Evolutionary conservation across 2,888 invertebrate species (phyloP), one percentile per base, ranked within the genome.

Genomic region (Malthinus flaveolus): DNA sequence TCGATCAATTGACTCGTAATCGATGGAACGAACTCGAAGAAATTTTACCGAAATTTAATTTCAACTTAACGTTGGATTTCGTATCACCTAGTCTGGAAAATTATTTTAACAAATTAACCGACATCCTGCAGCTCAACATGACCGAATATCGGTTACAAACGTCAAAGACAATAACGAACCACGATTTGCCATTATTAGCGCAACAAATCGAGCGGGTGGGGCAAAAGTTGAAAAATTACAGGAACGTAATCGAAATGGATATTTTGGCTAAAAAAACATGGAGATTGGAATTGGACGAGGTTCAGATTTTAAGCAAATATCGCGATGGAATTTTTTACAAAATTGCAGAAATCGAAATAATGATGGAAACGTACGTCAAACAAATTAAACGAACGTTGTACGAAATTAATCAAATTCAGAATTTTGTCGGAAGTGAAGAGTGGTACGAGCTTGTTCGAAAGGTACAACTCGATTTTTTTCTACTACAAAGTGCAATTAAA

Each of bases 321-420:
- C 83, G 88, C 74, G 87, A 90, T 52, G 86, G 87, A 62, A 82
- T 92, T 56, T 84, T 91, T 4, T 92, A 88, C 76, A 89, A 88
- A 73, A 77, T 92, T 67, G 90, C 91, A 0, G 87, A 88, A 32
- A 72, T 92, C 46, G 91, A 92, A 70, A 80, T 92, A 6, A 86
- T 90, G 68, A 75, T 89, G 65, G 82, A 84, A 67, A 90, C 91
- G 0, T 84, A 91, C 69, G 85, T 87, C 63, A 84, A 84, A 60
- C 88, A 88, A 78, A 80, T 86, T 4, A 89, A 91, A 75, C 88
- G 88, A 67, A 88, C 89, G 0, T 78, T 90, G 5, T 85, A 85
- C 55, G 89, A 90, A 71, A 83, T 91, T 65, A 87, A 87, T 69
- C 88, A 86, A n/a, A 87, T 90, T 45, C 91, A 91, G 74, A 87